Conservation (phyloP, 2,113 vertebrate genomes). For the Leucopsar rothschildi region DNA sequence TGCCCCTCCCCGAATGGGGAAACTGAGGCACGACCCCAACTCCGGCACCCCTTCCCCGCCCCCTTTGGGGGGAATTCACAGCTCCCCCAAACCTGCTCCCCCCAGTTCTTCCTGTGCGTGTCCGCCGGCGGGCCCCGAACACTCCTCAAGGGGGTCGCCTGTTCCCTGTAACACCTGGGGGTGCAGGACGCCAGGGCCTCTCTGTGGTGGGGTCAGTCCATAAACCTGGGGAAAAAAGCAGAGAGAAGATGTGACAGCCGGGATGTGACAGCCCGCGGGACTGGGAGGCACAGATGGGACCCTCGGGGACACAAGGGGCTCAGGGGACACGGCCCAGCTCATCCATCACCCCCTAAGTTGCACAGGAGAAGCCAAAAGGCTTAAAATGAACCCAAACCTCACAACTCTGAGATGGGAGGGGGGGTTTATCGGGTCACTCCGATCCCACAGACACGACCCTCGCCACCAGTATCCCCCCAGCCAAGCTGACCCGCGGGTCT, state of each 20-base stretch:
- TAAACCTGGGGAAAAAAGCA: not conserved
- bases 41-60: fast-evolving
- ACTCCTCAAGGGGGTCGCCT: not conserved
- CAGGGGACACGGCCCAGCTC: not conserved
- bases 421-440: fast-evolving
- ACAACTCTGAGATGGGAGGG: fast-evolving
- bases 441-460: fast-evolving
- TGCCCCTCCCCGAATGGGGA: not conserved
- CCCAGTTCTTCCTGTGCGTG: not conserved
- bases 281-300: not conserved
- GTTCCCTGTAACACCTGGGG: fast-evolving
- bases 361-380: not conserved
- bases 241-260: fast-evolving
- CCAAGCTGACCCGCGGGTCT: fast-evolving
- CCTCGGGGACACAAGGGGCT: not conserved
- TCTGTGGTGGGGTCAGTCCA: fast-evolving
- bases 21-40: not conserved
- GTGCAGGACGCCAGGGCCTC: not conserved
- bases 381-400: not conserved
- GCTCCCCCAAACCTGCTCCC: fast-evolving
- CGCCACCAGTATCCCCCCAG: not conserved
- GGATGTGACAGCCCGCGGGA: not conserved
- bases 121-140: fast-evolving
- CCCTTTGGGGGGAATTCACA: not conserved
- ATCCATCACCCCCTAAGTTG: fast-evolving